These are phyloP conservation scores for Mamestra brassicae DNA, from an alignment of 2,888 invertebrate species.

Conservation along the genomic window DNA sequence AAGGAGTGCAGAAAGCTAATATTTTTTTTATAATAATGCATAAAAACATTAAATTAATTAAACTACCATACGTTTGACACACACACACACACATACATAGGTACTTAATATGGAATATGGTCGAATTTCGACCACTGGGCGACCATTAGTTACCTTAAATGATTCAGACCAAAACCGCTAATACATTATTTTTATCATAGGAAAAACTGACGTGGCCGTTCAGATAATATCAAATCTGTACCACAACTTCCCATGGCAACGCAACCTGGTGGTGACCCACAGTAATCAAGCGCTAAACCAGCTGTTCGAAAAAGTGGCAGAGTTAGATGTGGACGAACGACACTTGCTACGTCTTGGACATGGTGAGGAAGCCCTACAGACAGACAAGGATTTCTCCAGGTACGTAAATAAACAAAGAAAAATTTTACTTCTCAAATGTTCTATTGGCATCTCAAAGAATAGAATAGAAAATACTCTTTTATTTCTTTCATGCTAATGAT, in stretches of 20 bases:
- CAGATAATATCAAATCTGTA: slow-evolving; percentile 99
- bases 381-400: slow-evolving; percentile 99
- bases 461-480: no score
- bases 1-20: no score
- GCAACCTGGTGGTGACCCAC: slow-evolving; percentile 99
- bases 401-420: slow-evolving; percentile 65
- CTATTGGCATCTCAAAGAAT: background rate
- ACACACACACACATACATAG: no score
- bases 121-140: no score
- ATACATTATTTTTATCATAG: slow-evolving; percentile 77
- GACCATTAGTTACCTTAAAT: no score
- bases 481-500: no score
- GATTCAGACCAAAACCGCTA: background rate
- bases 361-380: slow-evolving; percentile 99
- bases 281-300: slow-evolving; percentile 99
- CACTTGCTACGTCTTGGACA: slow-evolving; percentile 99
- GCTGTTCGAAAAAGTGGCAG: slow-evolving; percentile 99
- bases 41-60: no score
- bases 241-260: slow-evolving; percentile 99
- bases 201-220: slow-evolving; percentile 99
- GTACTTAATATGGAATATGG: no score
- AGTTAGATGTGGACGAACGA: slow-evolving; percentile 98
- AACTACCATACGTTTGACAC: no score
- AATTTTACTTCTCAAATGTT: background rate
- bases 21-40: no score